A percentile compares a stretch with the other conserved stretches of the same genome.
These are phyloP conservation scores for Notarius quadriscutis DNA, from an alignment of 2,113 vertebrate genomes.

Conservation along the genomic window DNA sequence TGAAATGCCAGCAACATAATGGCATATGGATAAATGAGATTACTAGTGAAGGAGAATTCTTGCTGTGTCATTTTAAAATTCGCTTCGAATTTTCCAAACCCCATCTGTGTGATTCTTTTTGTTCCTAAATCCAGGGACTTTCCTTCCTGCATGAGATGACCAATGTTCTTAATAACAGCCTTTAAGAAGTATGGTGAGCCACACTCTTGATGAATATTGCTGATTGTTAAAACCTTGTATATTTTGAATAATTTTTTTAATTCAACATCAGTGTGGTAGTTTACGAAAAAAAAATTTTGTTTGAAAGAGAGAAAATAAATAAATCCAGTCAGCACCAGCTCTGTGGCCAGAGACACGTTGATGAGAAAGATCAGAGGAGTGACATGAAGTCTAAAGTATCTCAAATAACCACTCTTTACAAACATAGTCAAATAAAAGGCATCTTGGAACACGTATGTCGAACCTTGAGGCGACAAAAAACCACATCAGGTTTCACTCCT, in stretches of 20 bases:
- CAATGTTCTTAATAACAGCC: background rate
- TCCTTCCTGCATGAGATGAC: background rate
- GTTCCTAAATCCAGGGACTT: background rate
- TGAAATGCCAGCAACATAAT: background rate
- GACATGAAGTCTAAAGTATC: background rate
- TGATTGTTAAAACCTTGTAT: background rate
- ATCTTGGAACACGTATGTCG: background rate
- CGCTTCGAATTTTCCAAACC: background rate
- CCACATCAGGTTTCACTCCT: background rate
- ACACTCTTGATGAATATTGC: background rate
- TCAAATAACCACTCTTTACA: background rate
- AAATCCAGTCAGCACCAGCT: background rate
- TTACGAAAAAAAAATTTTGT: background rate
- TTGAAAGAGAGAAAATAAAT: too few relatives aligned
- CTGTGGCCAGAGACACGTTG: background rate
- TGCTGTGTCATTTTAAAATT: background rate
- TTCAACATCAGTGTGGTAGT: background rate
- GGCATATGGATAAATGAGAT: background rate
- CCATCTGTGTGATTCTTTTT: background rate
- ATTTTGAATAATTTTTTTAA: background rate
- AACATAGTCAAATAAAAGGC: background rate
- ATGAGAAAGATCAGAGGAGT: background rate
- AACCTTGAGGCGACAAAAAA: background rate
- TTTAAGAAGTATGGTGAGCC: background rate
- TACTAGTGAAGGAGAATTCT: background rate